These are phyloP conservation scores for Ennomos erosarius DNA, from an alignment of 2,888 invertebrate genomes.

Conservation along the genomic window DNA sequence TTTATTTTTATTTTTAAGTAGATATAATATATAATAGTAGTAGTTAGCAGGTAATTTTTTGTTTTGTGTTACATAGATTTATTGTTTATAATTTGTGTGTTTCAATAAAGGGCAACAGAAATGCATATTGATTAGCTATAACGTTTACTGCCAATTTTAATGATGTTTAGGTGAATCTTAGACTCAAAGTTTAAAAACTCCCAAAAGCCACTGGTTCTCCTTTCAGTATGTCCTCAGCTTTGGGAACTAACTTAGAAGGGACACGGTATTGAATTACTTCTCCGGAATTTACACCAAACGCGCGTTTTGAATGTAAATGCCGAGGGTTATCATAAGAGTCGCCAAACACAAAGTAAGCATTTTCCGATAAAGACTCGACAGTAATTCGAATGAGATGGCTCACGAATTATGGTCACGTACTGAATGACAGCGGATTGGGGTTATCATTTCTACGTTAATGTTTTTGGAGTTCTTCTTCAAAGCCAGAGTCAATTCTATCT, in stretches of 20 bases:
- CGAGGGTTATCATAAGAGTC: slow-evolving; percentile 54
- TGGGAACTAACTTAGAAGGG: slow-evolving; percentile 27
- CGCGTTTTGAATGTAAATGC: slow-evolving; percentile 57
- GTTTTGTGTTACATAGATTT: too few species aligned
- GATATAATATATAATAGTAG: too few species aligned
- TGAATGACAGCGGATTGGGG: slow-evolving; percentile 41
- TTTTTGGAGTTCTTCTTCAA: slow-evolving; percentile 34
- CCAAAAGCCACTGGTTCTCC: neutral
- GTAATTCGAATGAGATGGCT: slow-evolving; percentile 46
- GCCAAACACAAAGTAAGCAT: slow-evolving; percentile 58
- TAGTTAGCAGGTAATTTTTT: too few species aligned
- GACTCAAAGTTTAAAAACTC: too few species aligned
- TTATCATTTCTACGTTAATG: slow-evolving; percentile 46
- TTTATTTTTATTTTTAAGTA: too few species aligned
- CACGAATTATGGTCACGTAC: slow-evolving; percentile 50
- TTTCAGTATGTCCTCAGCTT: slow-evolving; percentile 4
- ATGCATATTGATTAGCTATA: too few species aligned
- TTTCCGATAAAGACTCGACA: slow-evolving; percentile 52
- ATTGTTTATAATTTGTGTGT: too few species aligned
- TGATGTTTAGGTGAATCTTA: too few species aligned
- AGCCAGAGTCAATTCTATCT: too few species aligned
- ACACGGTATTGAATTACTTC: slow-evolving; percentile 40
- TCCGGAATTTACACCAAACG: slow-evolving; percentile 54
- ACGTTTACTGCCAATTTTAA: too few species aligned
- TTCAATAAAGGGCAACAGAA: too few species aligned